phyloP scores from a whole-genome alignment of 2,113 vertebrate genomes.

The Leptocoma aspasia region DNA sequence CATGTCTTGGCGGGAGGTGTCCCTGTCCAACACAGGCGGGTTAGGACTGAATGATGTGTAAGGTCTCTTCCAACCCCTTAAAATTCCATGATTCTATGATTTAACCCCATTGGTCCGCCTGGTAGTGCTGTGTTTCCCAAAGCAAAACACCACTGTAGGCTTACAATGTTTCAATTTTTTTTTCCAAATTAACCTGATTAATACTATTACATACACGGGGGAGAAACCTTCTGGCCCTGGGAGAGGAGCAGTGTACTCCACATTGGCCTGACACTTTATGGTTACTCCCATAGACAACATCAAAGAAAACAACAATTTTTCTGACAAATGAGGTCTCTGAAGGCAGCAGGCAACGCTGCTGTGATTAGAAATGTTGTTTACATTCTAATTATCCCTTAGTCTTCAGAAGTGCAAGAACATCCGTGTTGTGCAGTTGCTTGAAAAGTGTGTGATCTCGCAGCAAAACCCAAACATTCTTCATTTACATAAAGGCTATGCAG shows the following conservation, averaged over 20 bases:
- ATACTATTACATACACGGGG: fast-evolving
- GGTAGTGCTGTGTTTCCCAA: fast-evolving
- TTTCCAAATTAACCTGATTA: fast-evolving
- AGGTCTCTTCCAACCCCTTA: background rate
- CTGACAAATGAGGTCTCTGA: background rate
- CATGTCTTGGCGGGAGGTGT: background rate
- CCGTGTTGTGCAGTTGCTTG: background rate
- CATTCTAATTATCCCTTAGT: background rate
- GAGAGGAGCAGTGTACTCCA: background rate
- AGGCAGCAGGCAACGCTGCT: background rate
- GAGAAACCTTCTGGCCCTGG: background rate
- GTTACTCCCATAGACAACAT: fast-evolving
- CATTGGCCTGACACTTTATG: fast-evolving
- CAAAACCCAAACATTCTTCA: background rate
- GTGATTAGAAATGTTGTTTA: background rate
- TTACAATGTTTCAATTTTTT: background rate
- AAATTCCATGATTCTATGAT: too few species aligned
- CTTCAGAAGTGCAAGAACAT: background rate
- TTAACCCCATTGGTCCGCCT: fast-evolving
- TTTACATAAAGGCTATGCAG: fast-evolving
- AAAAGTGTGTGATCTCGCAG: background rate
- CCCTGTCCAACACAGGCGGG: background rate
- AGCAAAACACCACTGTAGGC: fast-evolving
- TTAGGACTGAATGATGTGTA: background rate
- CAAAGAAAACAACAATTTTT: background rate